These are phyloP conservation scores for Gallinago undulata DNA, from an alignment of 2,113 vertebrate species.

Conservation along the genomic window DNA sequence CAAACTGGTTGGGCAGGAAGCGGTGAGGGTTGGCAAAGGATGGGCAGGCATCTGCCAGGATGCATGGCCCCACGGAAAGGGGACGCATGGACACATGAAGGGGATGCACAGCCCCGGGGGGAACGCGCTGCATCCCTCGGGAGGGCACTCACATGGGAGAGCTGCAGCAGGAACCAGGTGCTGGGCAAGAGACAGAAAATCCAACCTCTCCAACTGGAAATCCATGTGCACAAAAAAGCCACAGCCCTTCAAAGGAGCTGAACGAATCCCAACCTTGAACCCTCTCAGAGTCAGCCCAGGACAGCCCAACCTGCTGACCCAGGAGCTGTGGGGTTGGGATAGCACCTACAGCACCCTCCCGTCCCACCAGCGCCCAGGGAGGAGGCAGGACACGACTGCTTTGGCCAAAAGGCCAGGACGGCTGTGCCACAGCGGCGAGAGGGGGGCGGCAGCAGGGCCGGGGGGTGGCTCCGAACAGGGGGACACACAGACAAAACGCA, in stretches of 20 bases:
- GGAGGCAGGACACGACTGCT: not conserved
- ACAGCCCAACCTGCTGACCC: not conserved
- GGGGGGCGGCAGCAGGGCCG: not conserved
- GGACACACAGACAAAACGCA: not conserved
- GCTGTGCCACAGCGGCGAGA: not conserved
- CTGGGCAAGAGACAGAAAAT: not conserved
- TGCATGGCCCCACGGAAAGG: not conserved
- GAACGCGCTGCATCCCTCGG: not conserved
- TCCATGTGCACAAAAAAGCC: not conserved
- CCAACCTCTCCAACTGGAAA: not conserved
- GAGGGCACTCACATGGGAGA: not conserved
- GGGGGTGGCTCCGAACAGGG: not conserved
- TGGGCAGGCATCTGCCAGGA: not conserved
- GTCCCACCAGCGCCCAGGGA: not conserved
- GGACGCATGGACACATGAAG: not conserved
- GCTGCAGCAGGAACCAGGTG: not conserved
- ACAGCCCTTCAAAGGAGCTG: not conserved
- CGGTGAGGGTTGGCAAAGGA: not conserved
- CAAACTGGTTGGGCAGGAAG: constrained; percentile 59
- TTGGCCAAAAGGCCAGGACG: accelerated
- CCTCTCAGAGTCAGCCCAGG: not conserved
- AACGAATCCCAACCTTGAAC: not conserved
- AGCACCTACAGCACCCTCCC: not conserved
- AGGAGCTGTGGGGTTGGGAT: not conserved
- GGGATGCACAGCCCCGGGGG: not conserved